Evolutionary conservation across 1,140 invertebrate species (phyloP), one percentile per base, ranked within the genome.

Genomic region (Thaumatotibia leucotreta): DNA sequence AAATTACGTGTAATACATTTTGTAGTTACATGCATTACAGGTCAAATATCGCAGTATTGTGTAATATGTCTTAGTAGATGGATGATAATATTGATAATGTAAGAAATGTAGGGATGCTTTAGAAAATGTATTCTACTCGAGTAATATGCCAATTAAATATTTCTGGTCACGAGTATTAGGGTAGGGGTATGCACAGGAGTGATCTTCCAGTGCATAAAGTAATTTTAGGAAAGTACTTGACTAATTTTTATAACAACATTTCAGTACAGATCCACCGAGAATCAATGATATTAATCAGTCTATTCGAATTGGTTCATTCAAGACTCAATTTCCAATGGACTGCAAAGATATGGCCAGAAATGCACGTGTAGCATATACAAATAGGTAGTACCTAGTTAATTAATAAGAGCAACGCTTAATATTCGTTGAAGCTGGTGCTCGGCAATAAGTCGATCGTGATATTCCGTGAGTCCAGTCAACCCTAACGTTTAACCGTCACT

Each of bases 401-500:
- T 45, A 11, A 45, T n/a, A n/a, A 45, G 14, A 45, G 39, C 14
- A 45, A 45, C 17, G 39, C 5, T 20, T 2, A 6, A 8, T 8
- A 45, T 20, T 45, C 20, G 39, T 20, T 20, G 39, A 20, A 20
- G 6, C 39, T 20, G 8, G 39, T 45, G 39, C 39, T 6, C 39
- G 9, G 17, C 39, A 20, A 5, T 45, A 45, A 45, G 6, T 8
- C 4, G 17, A 45, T 20, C 17, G 8, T 14, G n/a, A 45, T 45
- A 14, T 5, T 39, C 35, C 35, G 35, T 20, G 3, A 45, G 39
- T 45, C 39, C 39, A 45, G 39, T 3, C 17, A 20, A 20, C 39
- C 20, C 39, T 20, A 63, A 63, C 29, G 65, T 50, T 50, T 66
- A 70, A 45, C 39, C 39, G 39, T 45, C 39, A 20, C 39, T 20